These are phyloP conservation scores for Sinonovacula constricta DNA, from an alignment of 1,140 invertebrate species.

Conservation along the genomic window DNA sequence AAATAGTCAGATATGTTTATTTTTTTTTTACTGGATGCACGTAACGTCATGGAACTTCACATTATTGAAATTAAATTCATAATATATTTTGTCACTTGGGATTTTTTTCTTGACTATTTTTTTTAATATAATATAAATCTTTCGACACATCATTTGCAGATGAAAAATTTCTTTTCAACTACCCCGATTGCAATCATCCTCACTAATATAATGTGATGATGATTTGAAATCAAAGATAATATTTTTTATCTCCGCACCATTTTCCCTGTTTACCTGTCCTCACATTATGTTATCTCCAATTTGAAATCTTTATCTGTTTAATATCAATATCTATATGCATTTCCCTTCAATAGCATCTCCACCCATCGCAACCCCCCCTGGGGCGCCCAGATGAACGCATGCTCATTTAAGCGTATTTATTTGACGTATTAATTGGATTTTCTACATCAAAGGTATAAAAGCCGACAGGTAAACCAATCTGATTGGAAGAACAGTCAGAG, in stretches of 20 bases:
- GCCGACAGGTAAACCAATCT: not conserved
- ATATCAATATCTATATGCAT: no score
- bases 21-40: no score
- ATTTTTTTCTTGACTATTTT: no score
- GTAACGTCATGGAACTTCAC: no score
- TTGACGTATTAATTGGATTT: slow-evolving; percentile 48
- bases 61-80: no score
- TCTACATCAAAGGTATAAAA: slow-evolving; percentile 32
- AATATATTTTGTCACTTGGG: no score
- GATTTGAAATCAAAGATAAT: not conserved
- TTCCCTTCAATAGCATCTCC: not conserved
- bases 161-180: no score
- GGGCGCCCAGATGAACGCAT: not conserved
- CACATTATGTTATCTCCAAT: not conserved
- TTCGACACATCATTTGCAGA: no score
- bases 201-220: not conserved
- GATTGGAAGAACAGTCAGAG: no score
- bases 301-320: not conserved
- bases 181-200: no score
- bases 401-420: slow-evolving; percentile 32
- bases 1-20: no score
- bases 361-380: slow-evolving; percentile 6
- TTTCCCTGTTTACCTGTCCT: not conserved
- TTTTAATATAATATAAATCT: no score
- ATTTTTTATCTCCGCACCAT: not conserved